Base-by-base conservation (phyloP, 2,888 invertebrate genomes). In the Priocnemis perturbator region DNA sequence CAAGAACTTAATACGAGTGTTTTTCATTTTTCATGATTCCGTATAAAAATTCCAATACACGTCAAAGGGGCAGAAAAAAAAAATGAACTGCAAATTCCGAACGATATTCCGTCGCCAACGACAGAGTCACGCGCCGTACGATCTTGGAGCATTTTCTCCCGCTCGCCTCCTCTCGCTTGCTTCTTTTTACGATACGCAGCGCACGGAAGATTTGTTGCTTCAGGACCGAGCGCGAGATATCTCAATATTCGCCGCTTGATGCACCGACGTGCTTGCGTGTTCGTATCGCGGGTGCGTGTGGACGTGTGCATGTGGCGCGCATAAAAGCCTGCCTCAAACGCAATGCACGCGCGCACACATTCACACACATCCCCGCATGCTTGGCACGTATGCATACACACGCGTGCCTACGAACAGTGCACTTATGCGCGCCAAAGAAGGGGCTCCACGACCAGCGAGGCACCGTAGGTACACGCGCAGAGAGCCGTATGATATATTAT, bases 401-500 rank as follows among this genome's bases (percentile, higher is more conserved):
- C 14, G 37, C 37, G 37, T 37, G 37, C 11, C 4, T 11, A 9
- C 11, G 11, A 30, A 37, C 57, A 30, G 17, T 37, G 37, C 57
- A 57, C 37, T 57, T 37, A 57, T 20, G 58, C 17, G 45, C 21
- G 20, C n/a, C 20, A 45, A 69, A 70, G 79, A 71, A 76, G 74
- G 60, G 64, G 62, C 66, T 62, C 66, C 69, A 60, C 67, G 61
- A 67, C 70, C 37, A 65, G 55, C 69, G 19, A 59, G 62, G 56
- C 53, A 47, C 61, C 45, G 71, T 71, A 60, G 73, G 58, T 60
- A 77, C 69, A 71, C 69, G 68, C 63, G 72, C 71, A 53, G 60
- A 17, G 19, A 57, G 56, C 73, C 69, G 76, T 77, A 83, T 84
- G 83, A 86, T 86, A 83, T 85, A 85, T 86, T 79, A 84, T 78